These are phyloP conservation scores for Odontamblyopus lacepedii DNA, from an alignment of 2,797 vertebrate genomes.

Conservation along the genomic window DNA sequence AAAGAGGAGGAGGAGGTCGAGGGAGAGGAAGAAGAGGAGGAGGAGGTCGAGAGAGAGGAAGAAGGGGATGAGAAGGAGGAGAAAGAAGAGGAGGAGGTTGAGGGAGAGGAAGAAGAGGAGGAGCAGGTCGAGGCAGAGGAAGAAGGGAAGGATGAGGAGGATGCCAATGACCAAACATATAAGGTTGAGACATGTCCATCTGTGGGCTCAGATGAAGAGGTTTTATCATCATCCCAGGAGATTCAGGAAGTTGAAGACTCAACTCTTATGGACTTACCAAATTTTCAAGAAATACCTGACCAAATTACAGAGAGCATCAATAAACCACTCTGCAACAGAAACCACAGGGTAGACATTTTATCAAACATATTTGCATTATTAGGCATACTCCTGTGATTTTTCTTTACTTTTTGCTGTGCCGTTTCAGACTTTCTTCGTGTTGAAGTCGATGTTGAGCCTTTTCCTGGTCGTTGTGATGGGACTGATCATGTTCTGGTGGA, in stretches of 20 bases:
- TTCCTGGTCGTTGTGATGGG: slow-evolving; percentile 57
- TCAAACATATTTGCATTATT: not conserved
- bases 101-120: slow-evolving; percentile 60
- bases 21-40: slow-evolving; percentile 30
- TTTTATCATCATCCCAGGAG: slow-evolving; percentile 43
- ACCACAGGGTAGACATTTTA: slow-evolving; percentile 42
- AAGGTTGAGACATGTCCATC: slow-evolving; percentile 44
- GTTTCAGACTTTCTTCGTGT: slow-evolving; percentile 55
- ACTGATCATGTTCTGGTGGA: slow-evolving; percentile 67
- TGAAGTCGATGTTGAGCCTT: slow-evolving; percentile 63
- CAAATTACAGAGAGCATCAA: slow-evolving; percentile 12
- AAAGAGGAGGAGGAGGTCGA: slow-evolving; percentile 53
- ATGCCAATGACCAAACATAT: slow-evolving; percentile 28
- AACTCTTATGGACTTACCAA: not conserved
- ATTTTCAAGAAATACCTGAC: slow-evolving; percentile 14
- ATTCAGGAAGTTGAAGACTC: slow-evolving; percentile 33
- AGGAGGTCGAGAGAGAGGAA: not conserved
- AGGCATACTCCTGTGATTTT: not conserved
- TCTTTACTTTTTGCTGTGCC: slow-evolving; percentile 11
- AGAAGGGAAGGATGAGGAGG: slow-evolving; percentile 51
- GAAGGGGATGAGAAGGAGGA: slow-evolving; percentile 35
- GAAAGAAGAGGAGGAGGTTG: slow-evolving; percentile 13
- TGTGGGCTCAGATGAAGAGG: not conserved
- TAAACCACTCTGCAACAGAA: slow-evolving; percentile 25
- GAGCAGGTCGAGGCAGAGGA: slow-evolving; percentile 25